Percentiles rank a stretch among this genome's conserved stretches.
These are phyloP conservation scores for Papilio xuthus DNA, from an alignment of 1,140 invertebrate genomes.

Conservation along the genomic window DNA sequence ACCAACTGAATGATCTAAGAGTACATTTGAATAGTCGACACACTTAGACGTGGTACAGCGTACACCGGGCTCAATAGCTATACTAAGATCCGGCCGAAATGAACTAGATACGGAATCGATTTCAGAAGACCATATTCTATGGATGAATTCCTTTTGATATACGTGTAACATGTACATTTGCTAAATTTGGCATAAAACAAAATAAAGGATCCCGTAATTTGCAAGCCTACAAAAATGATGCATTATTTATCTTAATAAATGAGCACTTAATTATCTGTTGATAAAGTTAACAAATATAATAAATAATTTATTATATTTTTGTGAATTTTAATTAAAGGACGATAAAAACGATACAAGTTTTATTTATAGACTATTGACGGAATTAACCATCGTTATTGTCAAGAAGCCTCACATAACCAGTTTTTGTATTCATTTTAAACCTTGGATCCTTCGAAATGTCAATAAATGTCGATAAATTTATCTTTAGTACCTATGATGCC, in stretches of 20 bases:
- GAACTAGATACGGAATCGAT: constrained; percentile 10
- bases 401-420: constrained; percentile 5
- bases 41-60: neutral
- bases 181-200: neutral
- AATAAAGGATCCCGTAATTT: neutral
- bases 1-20: neutral
- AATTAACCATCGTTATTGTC: constrained; percentile 11
- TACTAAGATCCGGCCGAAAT: constrained; percentile 5
- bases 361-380: constrained; percentile 6
- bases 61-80: neutral
- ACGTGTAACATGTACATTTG: constrained; percentile 3
- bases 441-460: constrained; percentile 27
- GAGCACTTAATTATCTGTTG: too few species aligned
- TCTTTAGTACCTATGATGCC: neutral
- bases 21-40: constrained; percentile 25
- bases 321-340: neutral
- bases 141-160: neutral
- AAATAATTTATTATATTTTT: neutral
- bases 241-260: too few species aligned
- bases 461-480: constrained; percentile 30
- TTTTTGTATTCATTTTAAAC: constrained; percentile 17
- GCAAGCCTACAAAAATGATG: too few species aligned
- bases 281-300: too few species aligned
- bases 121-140: neutral
- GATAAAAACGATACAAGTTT: neutral